These are phyloP conservation scores for Trimorus sp. DNA, from an alignment of 2,888 invertebrate species.

Conservation along the genomic window DNA sequence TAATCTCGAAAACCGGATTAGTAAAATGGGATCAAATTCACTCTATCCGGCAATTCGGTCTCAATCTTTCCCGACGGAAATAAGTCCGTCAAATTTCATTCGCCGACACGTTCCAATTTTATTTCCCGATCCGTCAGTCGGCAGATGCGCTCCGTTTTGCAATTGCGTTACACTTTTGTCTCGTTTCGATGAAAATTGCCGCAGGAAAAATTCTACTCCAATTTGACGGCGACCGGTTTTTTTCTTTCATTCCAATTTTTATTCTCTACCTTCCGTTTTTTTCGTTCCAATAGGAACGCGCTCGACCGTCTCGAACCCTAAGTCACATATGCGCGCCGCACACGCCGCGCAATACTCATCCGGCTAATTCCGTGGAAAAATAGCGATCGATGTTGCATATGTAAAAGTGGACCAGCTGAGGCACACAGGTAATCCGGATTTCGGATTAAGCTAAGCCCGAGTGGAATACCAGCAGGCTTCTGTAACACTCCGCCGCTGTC, in stretches of 20 bases:
- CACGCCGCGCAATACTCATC: constrained; percentile 21
- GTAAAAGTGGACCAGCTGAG: constrained; percentile 76
- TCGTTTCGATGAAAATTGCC: too few relatives aligned
- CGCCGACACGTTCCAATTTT: not conserved
- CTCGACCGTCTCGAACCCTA: not conserved
- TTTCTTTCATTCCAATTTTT: too few relatives aligned
- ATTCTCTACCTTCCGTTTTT: not conserved
- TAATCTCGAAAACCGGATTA: constrained; percentile 46
- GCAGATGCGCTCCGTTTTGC: not conserved
- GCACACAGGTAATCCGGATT: constrained; percentile 80
- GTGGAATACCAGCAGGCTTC: constrained; percentile 70
- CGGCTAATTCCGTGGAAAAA: constrained; percentile 66
- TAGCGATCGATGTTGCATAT: constrained; percentile 67
- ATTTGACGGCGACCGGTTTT: too few relatives aligned
- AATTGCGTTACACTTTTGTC: not conserved
- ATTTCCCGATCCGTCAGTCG: too few relatives aligned
- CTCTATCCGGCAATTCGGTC: constrained; percentile 12
- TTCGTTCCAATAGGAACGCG: constrained; percentile 8
- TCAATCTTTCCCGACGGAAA: constrained; percentile 12
- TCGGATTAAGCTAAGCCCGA: constrained; percentile 78
- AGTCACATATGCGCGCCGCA: constrained; percentile 30
- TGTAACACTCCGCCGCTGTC: constrained; percentile 62
- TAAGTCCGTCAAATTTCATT: constrained; percentile 20
- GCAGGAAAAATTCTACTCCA: too few relatives aligned
- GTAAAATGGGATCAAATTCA: constrained; percentile 42